Evolutionary conservation across 2,797 vertebrate genomes (phyloP), one percentile per base, ranked within the genome.

Genomic region (Glossophaga mutica): DNA sequence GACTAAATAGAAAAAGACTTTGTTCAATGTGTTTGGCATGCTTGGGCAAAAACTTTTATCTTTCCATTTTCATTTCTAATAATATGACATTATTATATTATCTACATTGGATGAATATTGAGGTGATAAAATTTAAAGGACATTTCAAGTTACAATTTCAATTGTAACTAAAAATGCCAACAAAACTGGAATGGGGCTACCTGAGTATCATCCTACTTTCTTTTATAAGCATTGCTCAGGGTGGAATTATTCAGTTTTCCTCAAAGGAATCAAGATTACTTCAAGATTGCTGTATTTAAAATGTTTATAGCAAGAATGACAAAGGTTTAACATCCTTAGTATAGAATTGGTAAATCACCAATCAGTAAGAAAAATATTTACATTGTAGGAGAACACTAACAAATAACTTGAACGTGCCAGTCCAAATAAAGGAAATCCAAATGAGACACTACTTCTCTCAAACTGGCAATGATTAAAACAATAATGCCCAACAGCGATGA

Each of bases 381-480:
- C 42, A 32, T 55, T 76, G 6, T 83, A 55, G 52, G 52, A 68
- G 73, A 92, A 96, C 94, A 86, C 37, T 50, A 12, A 62, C 34
- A 92, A 77, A 42, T 79, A n/a, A 85, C 39, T 94, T 90, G 50
- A 94, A 85, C 34, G 16, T 79, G 73, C 78, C 95, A 96, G 48
- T 68, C 81, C 70, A 94, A 94, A 94, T 74, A 95, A 94, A 88
- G 92, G 92, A 92, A 94, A 88, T 94, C 86, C 82, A 94, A 88
- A 73, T 24, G 39, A 90, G 82, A 88, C 11, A n/a, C 52, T 52
- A 57, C 18, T 81, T 94, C 18, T 87, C 57, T 92, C 90, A 96
- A 59, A 37, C 34, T 96, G 55, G n/a, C 42, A 68, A 5, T 34
- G 62, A 89, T 94, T 70, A 90, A 96, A 92, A 71, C 46, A 87